A percentile compares a stretch with the other conserved stretches of the same genome.
Conservation (phyloP, 1,140 invertebrate species). For the Ladona fulva region DNA sequence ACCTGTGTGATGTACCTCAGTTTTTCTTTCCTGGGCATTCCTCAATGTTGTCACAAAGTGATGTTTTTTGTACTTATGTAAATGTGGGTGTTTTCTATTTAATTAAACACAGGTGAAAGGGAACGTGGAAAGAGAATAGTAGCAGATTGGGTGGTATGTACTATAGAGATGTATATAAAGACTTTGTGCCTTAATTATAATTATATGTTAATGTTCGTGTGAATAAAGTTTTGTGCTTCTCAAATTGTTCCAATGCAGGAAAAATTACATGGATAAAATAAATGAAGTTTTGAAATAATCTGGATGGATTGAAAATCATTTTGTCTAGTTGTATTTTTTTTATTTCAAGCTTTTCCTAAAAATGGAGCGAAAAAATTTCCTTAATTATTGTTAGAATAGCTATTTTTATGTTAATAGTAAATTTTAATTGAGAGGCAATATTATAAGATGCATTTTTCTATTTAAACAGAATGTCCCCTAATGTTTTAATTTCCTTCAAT, state of each 20-base stretch:
- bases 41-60: not conserved
- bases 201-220: constrained; percentile 3
- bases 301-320: not conserved
- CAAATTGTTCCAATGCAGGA: constrained; percentile 5
- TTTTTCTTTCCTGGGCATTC: not conserved
- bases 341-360: too few relatives aligned
- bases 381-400: too few relatives aligned
- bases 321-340: too few relatives aligned
- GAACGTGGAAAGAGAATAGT: not conserved
- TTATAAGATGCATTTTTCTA: too few relatives aligned
- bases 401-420: too few relatives aligned
- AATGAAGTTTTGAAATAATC: not conserved
- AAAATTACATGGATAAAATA: not conserved
- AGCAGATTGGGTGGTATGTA: not conserved
- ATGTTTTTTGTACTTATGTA: constrained; percentile 9
- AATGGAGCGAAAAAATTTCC: too few relatives aligned
- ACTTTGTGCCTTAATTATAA: constrained; percentile 7
- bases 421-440: too few relatives aligned
- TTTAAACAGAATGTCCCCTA: too few relatives aligned
- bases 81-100: constrained; percentile 7
- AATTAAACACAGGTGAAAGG: not conserved
- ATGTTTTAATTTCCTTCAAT: too few relatives aligned
- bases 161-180: not conserved
- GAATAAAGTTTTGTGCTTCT: constrained; percentile 6
- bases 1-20: not conserved